Conservation (phyloP, 35 echinoderm and acorn worm genomes). For the Apostichopus japonicus region DNA sequence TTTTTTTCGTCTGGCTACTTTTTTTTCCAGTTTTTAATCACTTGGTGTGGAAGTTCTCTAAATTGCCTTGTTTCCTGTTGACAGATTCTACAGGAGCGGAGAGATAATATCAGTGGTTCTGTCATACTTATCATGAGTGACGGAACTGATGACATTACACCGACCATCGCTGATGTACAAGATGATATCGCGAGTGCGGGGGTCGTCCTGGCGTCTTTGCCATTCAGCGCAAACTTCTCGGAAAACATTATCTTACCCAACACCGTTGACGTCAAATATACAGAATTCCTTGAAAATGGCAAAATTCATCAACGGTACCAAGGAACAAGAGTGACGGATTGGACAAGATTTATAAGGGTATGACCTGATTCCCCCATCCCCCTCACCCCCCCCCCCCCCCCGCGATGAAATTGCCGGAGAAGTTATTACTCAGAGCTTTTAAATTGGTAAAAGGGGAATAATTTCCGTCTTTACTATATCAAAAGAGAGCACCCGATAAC, state of each 20-base stretch:
- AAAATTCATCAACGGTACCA: neutral
- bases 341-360: slow-evolving; percentile 32
- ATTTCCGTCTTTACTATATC: too few relatives aligned
- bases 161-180: slow-evolving; percentile 9
- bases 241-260: slow-evolving; percentile 19
- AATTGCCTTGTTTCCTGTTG: too few relatives aligned
- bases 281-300: slow-evolving; percentile 5
- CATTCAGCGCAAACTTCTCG: slow-evolving; percentile 11
- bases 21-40: too few relatives aligned
- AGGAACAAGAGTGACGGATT: neutral
- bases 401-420: too few relatives aligned
- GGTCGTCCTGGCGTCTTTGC: neutral
- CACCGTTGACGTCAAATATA: slow-evolving; percentile 7
- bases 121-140: slow-evolving; percentile 43
- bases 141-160: slow-evolving; percentile 25
- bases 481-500: too few relatives aligned
- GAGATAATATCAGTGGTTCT: neutral
- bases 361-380: neutral
- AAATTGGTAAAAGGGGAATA: too few relatives aligned
- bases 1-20: too few relatives aligned
- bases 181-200: neutral
- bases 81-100: slow-evolving; percentile 10
- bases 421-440: too few relatives aligned
- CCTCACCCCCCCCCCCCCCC: too few relatives aligned
- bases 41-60: too few relatives aligned